Percentiles rank a stretch among this genome's conserved stretches.
Conservation (phyloP, 2,113 vertebrate genomes). For the Crotalus helleri region DNA sequence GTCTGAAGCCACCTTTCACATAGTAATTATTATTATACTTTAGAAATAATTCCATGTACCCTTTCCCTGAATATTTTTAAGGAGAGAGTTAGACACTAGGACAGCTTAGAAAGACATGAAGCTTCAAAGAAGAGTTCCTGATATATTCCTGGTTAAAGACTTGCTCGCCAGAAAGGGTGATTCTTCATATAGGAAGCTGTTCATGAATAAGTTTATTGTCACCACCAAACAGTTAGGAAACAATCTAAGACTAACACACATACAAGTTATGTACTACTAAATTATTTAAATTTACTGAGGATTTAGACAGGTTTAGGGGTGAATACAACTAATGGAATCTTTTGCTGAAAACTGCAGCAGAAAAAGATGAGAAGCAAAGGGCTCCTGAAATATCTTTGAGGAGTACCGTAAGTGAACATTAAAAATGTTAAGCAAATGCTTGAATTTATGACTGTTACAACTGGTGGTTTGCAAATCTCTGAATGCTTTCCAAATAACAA, state of each 20-base stretch:
- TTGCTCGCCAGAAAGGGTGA: neutral
- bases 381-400: neutral
- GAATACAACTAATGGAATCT: neutral
- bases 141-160: neutral
- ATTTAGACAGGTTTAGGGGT: neutral
- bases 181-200: neutral
- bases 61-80: neutral
- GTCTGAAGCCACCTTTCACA: neutral
- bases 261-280: neutral
- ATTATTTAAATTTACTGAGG: neutral
- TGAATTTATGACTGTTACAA: neutral
- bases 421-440: neutral
- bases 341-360: neutral
- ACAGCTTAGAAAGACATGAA: neutral
- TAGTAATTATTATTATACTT: neutral
- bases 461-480: neutral
- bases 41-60: neutral
- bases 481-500: neutral
- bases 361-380: neutral
- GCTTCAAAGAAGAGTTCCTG: neutral
- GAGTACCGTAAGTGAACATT: neutral
- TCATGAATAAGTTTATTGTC: neutral
- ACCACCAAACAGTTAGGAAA: neutral
- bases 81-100: neutral
- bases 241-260: neutral